These are phyloP conservation scores for Cavia porcellus DNA, from an alignment of 2,113 vertebrate genomes.

Conservation along the genomic window DNA sequence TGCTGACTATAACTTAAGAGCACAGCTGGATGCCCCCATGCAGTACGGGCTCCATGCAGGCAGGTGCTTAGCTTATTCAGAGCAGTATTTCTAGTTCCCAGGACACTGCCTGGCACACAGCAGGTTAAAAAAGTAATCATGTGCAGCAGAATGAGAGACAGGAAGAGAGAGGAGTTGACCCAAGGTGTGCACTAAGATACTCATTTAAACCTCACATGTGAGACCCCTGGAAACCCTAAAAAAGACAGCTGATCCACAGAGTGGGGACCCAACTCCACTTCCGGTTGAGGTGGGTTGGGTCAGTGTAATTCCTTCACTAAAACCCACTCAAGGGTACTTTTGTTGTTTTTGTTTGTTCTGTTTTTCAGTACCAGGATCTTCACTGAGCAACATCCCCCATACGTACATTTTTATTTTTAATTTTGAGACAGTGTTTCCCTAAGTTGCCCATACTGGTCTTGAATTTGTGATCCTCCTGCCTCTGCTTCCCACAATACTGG, in stretches of 20 bases:
- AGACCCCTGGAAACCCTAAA: not conserved
- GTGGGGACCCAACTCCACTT: not conserved
- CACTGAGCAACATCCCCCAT: not conserved
- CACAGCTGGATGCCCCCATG: not conserved
- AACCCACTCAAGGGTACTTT: not conserved
- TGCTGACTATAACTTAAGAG: not conserved
- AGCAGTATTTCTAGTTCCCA: not conserved
- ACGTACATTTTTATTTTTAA: not conserved
- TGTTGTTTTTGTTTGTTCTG: not conserved
- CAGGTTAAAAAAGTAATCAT: not conserved
- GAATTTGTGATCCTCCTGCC: not conserved
- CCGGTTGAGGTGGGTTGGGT: not conserved
- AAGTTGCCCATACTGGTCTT: not conserved
- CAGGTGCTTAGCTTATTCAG: not conserved
- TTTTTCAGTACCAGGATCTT: not conserved
- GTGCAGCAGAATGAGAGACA: not conserved
- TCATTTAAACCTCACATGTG: not conserved
- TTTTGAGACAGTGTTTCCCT: not conserved
- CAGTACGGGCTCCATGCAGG: not conserved
- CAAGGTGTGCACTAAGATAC: not conserved
- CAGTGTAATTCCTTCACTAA: not conserved
- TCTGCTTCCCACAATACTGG: not conserved
- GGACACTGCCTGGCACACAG: not conserved
- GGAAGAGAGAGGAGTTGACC: not conserved
- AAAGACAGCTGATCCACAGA: not conserved